phyloP scores from a whole-genome alignment of 2,113 vertebrate genomes.

The Hippocampus zosterae region DNA sequence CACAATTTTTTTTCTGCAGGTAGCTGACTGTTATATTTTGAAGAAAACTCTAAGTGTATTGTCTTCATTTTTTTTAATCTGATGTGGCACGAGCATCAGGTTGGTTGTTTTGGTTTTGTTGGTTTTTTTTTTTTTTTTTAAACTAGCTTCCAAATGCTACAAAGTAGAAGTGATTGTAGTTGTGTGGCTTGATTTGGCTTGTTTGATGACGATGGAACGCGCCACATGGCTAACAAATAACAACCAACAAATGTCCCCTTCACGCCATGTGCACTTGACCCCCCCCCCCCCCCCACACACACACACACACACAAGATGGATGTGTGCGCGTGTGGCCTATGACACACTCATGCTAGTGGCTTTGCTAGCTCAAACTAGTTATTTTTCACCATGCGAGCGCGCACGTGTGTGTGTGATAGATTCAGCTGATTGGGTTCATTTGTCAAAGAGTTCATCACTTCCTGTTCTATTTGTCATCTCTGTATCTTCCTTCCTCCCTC shows the following conservation, averaged over 20 bases:
- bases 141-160: too few species aligned
- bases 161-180: neutral
- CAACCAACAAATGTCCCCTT: constrained; percentile 47
- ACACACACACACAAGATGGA: constrained; percentile 56
- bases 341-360: constrained; percentile 68
- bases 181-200: neutral
- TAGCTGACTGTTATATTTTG: too few species aligned
- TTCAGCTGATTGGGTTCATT: constrained; percentile 69
- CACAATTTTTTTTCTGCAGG: too few species aligned
- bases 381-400: constrained; percentile 52
- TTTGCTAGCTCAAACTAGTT: constrained; percentile 78
- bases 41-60: too few species aligned
- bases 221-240: constrained; percentile 52
- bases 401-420: constrained; percentile 48
- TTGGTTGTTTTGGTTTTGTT: too few species aligned
- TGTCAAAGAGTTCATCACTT: constrained; percentile 75
- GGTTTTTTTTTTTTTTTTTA: too few species aligned
- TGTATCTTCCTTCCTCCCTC: constrained; percentile 13
- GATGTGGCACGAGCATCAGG: too few species aligned
- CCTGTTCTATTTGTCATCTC: constrained; percentile 33
- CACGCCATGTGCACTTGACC: constrained; percentile 18
- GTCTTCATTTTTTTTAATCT: too few species aligned
- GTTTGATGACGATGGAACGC: constrained; percentile 59
- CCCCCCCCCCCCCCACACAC: neutral
- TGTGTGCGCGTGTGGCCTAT: constrained; percentile 65